A percentile compares a stretch with the other conserved stretches of the same genome.
phyloP scores from a whole-genome alignment of 2,113 vertebrate species.

The Chamaea fasciata region DNA sequence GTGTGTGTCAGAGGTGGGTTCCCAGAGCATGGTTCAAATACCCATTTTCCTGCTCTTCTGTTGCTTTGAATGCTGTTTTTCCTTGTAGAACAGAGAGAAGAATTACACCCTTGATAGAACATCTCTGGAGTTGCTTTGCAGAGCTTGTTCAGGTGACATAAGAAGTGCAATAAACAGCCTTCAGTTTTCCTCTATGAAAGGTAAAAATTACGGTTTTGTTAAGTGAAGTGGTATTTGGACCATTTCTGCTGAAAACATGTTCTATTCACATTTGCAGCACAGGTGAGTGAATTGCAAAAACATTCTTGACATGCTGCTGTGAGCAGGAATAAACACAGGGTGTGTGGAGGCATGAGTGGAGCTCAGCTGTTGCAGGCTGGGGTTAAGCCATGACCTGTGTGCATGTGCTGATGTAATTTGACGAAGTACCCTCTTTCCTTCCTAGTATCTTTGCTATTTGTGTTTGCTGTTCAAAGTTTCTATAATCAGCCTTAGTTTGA shows the following conservation, averaged over 20 bases:
- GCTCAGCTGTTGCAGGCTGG: neutral
- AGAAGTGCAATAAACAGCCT: constrained; percentile 94
- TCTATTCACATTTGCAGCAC: neutral
- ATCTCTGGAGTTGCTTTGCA: constrained; percentile 82
- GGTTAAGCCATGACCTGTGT: neutral
- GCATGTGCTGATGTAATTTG: neutral
- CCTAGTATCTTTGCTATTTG: neutral
- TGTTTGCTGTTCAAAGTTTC: neutral
- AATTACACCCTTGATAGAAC: constrained; percentile 69
- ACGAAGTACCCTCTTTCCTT: neutral
- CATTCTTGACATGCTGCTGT: neutral
- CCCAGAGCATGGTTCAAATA: neutral
- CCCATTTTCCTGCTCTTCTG: neutral
- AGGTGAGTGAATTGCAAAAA: neutral
- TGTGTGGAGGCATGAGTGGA: neutral
- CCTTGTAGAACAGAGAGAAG: constrained; percentile 77
- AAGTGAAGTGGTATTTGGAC: neutral
- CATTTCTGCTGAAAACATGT: neutral
- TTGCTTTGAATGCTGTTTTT: neutral
- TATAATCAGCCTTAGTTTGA: neutral
- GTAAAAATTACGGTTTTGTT: constrained; percentile 42
- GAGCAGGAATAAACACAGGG: neutral
- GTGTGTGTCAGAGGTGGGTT: neutral
- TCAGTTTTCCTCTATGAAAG: constrained; percentile 86
- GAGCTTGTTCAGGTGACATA: constrained; percentile 90